Evolutionary conservation across 2,797 vertebrate genomes (phyloP), one percentile per base, ranked within the genome.

Genomic region (Thalassophryne amazonica): DNA sequence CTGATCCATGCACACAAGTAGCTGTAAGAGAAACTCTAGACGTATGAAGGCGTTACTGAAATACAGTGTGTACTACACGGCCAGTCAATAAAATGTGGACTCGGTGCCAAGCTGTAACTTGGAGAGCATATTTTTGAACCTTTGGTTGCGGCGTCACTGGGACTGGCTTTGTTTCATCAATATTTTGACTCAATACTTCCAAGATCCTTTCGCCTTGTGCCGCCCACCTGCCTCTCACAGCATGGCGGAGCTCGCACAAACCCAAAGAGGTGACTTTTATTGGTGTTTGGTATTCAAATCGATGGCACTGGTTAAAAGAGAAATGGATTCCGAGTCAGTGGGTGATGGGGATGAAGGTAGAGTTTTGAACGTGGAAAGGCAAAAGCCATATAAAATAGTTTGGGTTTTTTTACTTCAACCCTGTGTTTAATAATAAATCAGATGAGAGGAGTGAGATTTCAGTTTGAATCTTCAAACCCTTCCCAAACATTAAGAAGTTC

Each of bases 231-330:
- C 76, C 60, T 55, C 51, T 61, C 76, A n/a, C 77, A 81, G 81
- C 81, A 48, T 62, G 77, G 55, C 1, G 28, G 60, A 56, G 52
- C 59, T 78, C 63, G 76, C 64, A 78, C 73, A 61, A 70, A 77
- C 65, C 52, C 73, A 66, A 66, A 76, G 64, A 81, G 78, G 78
- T 73, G 65, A 61, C 77, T 78, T 73, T 77, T 83, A 73, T 79
- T 61, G 43, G 46, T 34, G 69, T 81, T 84, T 85, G 75, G 83
- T 86, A 87, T 86, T 85, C 57, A 87, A 87, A 84, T 84, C 67
- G 29, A 85, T 87, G 75, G 74, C 60, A 61, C 42, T 40, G 64
- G 67, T 54, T 27, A 69, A 68, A 38, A 73, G 57, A 10, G 4
- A 43, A 56, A 73, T 63, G 37, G 31, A 64, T 67, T 80, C 73